Conservation (phyloP, 2,797 vertebrate genomes). For the Anniella stebbinsi region DNA sequence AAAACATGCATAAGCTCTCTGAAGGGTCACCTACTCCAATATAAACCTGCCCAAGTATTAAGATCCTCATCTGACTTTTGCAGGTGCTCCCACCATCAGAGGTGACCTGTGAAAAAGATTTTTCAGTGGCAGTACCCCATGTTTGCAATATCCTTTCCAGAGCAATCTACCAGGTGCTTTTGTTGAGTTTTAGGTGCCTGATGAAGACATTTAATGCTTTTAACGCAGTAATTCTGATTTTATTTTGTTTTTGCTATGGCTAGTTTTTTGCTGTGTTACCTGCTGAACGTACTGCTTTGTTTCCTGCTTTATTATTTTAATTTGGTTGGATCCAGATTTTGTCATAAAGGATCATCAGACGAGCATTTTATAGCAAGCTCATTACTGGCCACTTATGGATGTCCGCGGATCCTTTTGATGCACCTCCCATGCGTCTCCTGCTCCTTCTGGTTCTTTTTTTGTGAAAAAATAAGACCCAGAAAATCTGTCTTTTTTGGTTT, state of each 20-base stretch:
- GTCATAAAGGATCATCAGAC: no score
- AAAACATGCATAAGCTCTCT: neutral
- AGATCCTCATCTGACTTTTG: no score
- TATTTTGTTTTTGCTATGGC: neutral
- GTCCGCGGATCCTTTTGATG: no score
- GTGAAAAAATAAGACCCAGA: no score
- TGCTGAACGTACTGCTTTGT: neutral
- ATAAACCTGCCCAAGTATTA: neutral
- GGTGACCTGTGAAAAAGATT: neutral
- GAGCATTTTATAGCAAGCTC: no score
- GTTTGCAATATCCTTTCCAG: neutral
- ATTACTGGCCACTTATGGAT: no score
- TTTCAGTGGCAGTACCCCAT: neutral
- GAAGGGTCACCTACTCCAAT: neutral
- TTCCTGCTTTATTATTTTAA: neutral
- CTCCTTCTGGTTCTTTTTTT: no score
- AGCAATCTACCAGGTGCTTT: neutral
- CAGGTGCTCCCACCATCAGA: neutral
- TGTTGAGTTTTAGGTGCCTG: neutral
- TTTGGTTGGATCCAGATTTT: no score
- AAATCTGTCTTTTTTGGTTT: no score
- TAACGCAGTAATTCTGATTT: neutral
- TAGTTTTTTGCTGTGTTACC: neutral
- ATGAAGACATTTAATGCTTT: neutral
- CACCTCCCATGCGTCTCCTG: no score